Percentiles rank a stretch among this genome's conserved stretches.
Conservation (phyloP, 2,113 vertebrate genomes). For the Picathartes gymnocephalus region DNA sequence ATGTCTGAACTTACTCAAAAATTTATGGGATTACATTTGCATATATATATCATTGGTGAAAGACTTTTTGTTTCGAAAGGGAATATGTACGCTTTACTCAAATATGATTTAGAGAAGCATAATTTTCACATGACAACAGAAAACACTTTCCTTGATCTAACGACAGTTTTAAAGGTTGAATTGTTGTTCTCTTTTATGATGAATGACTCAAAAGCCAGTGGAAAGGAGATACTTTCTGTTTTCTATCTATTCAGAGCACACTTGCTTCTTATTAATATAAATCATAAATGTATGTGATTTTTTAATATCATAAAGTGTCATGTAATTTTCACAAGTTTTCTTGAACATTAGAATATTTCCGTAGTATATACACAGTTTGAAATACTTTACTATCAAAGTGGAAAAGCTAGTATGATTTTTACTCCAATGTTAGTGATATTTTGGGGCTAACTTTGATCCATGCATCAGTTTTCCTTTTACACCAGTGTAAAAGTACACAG, state of each 20-base stretch:
- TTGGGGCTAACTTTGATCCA: not conserved
- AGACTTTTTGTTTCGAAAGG: not conserved
- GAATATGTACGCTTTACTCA: not conserved
- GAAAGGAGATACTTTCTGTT: not conserved
- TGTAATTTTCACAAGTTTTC: not conserved
- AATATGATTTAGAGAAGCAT: not conserved
- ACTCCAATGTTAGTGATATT: not conserved
- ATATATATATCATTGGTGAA: not conserved
- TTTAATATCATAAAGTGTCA: not conserved
- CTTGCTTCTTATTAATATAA: not conserved
- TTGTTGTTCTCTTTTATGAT: not conserved
- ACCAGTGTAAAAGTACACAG: slow-evolving; percentile 10
- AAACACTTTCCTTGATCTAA: not conserved
- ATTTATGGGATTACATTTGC: not conserved
- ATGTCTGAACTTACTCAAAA: not conserved
- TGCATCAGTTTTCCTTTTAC: not conserved
- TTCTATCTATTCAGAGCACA: not conserved
- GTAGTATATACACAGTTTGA: not conserved
- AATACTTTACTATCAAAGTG: not conserved
- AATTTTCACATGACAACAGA: not conserved
- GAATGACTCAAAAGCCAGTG: not conserved
- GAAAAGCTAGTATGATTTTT: not conserved
- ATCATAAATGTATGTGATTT: not conserved
- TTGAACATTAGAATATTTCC: not conserved
- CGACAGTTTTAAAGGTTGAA: not conserved